phyloP scores from a whole-genome alignment of 1,140 invertebrate genomes.

The Atta cephalotes region DNA sequence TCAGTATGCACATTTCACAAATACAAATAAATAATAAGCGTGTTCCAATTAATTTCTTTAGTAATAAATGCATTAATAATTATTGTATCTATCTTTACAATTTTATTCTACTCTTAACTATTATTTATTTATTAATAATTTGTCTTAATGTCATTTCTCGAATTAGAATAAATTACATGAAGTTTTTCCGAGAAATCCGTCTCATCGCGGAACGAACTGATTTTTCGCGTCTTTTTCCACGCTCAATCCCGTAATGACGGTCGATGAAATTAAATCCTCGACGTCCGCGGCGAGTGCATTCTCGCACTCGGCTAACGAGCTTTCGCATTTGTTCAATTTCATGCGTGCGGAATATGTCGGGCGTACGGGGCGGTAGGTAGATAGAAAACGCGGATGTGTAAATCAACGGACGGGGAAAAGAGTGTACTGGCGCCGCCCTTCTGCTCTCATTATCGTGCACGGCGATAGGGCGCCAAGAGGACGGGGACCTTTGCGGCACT shows the following conservation, averaged over 20 bases:
- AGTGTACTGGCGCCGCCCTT: conserved; percentile 58
- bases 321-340: conserved; percentile 75
- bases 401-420: not conserved
- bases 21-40: not conserved
- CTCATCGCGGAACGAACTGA: not conserved
- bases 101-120: not conserved
- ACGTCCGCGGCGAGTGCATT: conserved; percentile 40
- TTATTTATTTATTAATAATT: not conserved
- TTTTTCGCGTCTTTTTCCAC: conserved; percentile 18
- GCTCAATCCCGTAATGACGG: conserved; percentile 59
- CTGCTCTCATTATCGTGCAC: conserved; percentile 65
- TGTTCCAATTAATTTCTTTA: conserved; percentile 7
- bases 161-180: not conserved
- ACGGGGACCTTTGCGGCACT: conserved; percentile 18
- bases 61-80: not conserved
- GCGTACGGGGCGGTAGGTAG: not conserved
- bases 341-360: conserved; percentile 47
- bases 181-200: not conserved
- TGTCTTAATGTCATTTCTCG: not conserved
- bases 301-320: conserved; percentile 72
- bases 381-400: not conserved
- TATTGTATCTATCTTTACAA: not conserved
- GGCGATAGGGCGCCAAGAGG: conserved; percentile 39
- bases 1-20: not conserved
- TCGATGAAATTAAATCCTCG: conserved; percentile 71